Base-by-base conservation (phyloP, 2,888 invertebrate species). In the Alentia gelatinosa region DNA sequence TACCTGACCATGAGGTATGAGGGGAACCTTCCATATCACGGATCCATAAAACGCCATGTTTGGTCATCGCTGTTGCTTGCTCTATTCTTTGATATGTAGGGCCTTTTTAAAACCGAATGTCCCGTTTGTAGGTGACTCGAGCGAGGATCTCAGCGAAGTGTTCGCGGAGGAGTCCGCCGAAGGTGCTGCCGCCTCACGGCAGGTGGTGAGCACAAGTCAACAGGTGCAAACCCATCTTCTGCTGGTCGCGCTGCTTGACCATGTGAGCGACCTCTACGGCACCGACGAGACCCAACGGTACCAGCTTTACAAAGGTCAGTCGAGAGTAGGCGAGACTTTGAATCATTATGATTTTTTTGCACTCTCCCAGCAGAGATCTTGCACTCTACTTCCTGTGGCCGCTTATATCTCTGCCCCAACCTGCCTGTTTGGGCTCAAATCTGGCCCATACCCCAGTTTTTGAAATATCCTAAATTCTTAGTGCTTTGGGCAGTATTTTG, bases 201-300 rank as follows among this genome's bases (percentile, higher is more conserved):
- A 47, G n/a, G n/a, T 30, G 3, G 30, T 88, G 26, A 33, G 19
- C 12, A 63, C 42, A 0, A 74, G 23, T 3, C 89, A 56, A n/a
- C 35, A 39, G 15, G 33, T 94, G 0, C 94, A 94, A 1, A 94
- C 94, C 33, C 94, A 95, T 91, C 93, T 95, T 19, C 93, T 95
- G 86, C 93, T 95, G 92, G 93, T 94, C 19, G 94, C 95, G 19
- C 93, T 95, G 23, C 92, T 95, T 90, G 95, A 95, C 90, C 95
- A 95, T 90, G 92, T 95, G 37, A 95, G 95, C 91, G 83, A 92
- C n/a, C 93, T 95, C 92, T 95, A 95, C 91, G 93, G 93, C 33
- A 91, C 91, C 50, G 94, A 95, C 92, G 91, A 91, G 26, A 90
- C 90, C 47, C 93, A 93, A 91, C 93, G 94, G 42, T 92, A 93